Base-by-base conservation (phyloP, 1,140 invertebrate genomes). In the Drosophila arawakana region DNA sequence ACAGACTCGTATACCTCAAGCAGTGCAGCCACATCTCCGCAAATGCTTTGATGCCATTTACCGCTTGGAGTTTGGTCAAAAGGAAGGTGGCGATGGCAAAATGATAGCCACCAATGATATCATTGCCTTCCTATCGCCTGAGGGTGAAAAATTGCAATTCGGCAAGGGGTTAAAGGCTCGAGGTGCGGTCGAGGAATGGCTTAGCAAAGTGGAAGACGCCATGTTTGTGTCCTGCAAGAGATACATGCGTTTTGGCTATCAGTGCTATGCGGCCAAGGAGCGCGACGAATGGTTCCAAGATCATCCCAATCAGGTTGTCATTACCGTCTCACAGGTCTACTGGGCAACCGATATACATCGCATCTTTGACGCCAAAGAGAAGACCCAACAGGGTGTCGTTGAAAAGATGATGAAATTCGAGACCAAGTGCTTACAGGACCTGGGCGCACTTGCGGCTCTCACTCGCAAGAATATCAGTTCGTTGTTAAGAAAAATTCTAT, bases 41-140 rank as follows among this genome's bases (percentile, higher is more conserved):
- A 98, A 98, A 92, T 98, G 97, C 83, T 98, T 98, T 91, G 97
- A 98, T 92, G 97, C 95, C 1, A 96, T 97, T 43, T 94, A 95
- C 11, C 95, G 95, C 60, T 92, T 98, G 15, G 96, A 97, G 84
- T 97, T 98, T 91, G 96, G 94, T 0, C 88, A 93, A 0, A 93
- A 94, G 67, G 91, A 92, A 30, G 74, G 71, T 7, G 92, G 89
- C 8, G 93, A 93, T 50, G 91, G 86, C 30, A 80, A 90, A n/a
- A 82, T 81, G 65, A 68, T 91, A 15, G 76, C 95, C n/a, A 96
- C 95, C 2, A 96, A 96, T 18, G 96, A 97, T 77, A 97, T 98
- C 49, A 83, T 96, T 5, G 96, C 96, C 1, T 97, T 97, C 96
- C 93, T 97, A 1, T 98, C 97, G 11, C 96, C 97, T 3, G 97